These are phyloP conservation scores for Pterocles orientalis DNA, from an alignment of 2,113 vertebrate species.

Conservation along the genomic window DNA sequence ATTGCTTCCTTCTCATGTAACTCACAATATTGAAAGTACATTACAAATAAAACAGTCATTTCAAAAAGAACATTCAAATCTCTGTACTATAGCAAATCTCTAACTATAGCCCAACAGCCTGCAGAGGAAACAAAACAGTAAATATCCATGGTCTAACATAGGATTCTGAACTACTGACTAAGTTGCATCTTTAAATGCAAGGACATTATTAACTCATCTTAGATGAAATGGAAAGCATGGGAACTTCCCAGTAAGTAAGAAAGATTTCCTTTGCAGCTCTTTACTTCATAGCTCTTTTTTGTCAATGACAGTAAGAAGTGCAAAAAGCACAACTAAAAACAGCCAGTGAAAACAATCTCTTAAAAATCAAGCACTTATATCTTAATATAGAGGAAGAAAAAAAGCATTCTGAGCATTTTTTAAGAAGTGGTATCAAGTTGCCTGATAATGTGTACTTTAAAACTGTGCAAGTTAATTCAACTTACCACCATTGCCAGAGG, in stretches of 20 bases:
- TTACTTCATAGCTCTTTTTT: neutral
- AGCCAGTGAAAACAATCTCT: neutral
- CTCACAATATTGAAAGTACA: neutral
- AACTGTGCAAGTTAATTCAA: neutral
- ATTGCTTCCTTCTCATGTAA: neutral
- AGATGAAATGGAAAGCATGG: rapidly evolving
- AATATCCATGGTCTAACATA: neutral
- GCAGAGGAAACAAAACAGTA: neutral
- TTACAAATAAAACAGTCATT: neutral
- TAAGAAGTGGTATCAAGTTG: neutral
- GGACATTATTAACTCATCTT: neutral
- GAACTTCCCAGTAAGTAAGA: neutral
- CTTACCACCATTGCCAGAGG: neutral
- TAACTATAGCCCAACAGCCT: neutral
- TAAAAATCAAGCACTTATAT: neutral
- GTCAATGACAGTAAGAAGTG: neutral
- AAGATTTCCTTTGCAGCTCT: neutral
- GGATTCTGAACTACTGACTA: neutral
- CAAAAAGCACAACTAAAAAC: neutral
- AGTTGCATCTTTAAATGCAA: neutral
- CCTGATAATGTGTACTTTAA: neutral
- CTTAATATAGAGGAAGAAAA: neutral
- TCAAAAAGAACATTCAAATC: neutral
- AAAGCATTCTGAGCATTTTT: neutral
- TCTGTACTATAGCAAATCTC: neutral